Evolutionary conservation across 2,888 invertebrate species (phyloP).

Genomic region (Calliphora vomitoria): DNA sequence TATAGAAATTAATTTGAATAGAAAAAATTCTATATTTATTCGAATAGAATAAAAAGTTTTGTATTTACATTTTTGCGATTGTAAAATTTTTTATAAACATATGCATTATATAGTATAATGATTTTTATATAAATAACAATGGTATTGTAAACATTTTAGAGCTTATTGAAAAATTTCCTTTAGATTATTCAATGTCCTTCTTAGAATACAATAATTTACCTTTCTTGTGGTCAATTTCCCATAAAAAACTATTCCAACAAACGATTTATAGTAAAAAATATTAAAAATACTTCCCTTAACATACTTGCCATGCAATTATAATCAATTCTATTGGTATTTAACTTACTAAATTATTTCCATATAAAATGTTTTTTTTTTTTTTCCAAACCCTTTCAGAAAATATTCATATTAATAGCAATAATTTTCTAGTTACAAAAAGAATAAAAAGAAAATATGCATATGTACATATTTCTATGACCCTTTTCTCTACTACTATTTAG

Average conservation of each 20-base stretch:
- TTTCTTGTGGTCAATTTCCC: not conserved
- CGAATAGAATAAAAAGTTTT: too few relatives aligned
- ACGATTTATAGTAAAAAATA: not conserved
- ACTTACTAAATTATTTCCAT: slow-evolving; percentile 20
- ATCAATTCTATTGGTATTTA: slow-evolving; percentile 14
- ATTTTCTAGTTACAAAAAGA: not conserved
- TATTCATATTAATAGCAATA: slow-evolving; percentile 19
- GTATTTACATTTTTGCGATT: too few relatives aligned
- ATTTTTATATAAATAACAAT: too few relatives aligned
- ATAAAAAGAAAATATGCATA: not conserved
- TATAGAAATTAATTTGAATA: too few relatives aligned
- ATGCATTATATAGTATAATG: too few relatives aligned
- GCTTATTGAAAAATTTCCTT: too few relatives aligned
- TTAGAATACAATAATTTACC: too few relatives aligned
- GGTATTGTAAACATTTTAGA: too few relatives aligned
- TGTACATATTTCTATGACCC: not conserved
- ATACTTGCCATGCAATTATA: not conserved
- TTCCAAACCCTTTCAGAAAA: not conserved
- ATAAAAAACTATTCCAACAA: not conserved
- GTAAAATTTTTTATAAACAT: too few relatives aligned
- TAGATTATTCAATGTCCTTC: too few relatives aligned
- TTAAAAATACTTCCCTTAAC: not conserved
- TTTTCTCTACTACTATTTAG: slow-evolving; percentile 7
- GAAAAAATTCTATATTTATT: too few relatives aligned
- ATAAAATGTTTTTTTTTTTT: not conserved